A percentile compares a stretch with the other conserved stretches of the same genome.
These are phyloP conservation scores for Anabas testudineus DNA, from an alignment of 2,797 vertebrate species.

Conservation along the genomic window DNA sequence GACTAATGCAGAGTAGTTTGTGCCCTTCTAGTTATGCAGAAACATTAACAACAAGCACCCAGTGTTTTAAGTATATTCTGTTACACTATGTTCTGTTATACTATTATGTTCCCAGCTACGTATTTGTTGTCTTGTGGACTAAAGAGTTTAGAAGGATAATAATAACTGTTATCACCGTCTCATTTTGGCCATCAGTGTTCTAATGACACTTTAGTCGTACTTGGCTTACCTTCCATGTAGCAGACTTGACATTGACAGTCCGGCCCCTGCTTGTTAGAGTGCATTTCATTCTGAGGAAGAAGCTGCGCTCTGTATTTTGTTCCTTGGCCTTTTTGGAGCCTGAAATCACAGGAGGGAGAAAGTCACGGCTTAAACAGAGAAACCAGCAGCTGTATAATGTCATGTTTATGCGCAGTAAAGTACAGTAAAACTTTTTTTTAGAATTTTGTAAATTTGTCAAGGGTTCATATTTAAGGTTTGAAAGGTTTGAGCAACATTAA, in stretches of 20 bases:
- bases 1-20: no score
- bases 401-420: no score
- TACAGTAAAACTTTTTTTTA: no score
- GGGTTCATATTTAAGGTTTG: no score
- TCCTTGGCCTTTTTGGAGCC: constrained; percentile 95
- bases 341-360: constrained; percentile 68
- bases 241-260: constrained; percentile 98
- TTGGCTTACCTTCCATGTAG: constrained; percentile 93
- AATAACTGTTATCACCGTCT: constrained; percentile 1
- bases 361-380: constrained; percentile 26
- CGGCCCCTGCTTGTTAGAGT: constrained; percentile 96
- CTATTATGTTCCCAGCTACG: neutral
- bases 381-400: constrained; percentile 1
- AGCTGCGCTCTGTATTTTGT: constrained; percentile 90
- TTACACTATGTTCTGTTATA: no score
- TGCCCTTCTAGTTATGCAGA: no score
- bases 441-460: neutral
- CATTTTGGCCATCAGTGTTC: neutral
- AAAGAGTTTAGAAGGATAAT: neutral
- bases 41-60: no score
- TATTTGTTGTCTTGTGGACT: constrained; percentile 1
- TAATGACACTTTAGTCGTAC: no score
- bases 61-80: no score
- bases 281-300: constrained; percentile 98
- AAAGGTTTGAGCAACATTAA: neutral